Evolutionary conservation across 64 coral and sea anemone species (phyloP).

Genomic region (Exaiptasia diaphana): DNA sequence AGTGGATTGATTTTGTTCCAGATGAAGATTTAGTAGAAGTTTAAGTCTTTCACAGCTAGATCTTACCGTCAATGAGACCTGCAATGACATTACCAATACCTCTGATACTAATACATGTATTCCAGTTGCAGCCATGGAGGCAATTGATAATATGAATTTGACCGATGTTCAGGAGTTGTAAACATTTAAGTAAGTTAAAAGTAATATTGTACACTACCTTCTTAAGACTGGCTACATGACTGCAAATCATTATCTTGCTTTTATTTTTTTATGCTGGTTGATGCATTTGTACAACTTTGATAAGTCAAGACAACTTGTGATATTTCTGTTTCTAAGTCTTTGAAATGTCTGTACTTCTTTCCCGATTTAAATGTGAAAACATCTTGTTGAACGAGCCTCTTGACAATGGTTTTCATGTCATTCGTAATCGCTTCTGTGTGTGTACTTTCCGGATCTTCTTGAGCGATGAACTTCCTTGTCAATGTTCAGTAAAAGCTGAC

Average conservation of each 20-base stretch:
- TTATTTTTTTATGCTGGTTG: background rate
- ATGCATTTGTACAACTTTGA: background rate
- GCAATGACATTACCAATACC: no score
- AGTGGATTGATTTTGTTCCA: no score
- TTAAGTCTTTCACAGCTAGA: no score
- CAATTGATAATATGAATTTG: no score
- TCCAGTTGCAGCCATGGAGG: no score
- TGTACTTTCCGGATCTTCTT: background rate
- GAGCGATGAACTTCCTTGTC: background rate
- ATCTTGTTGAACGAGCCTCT: background rate
- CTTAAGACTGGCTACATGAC: no score
- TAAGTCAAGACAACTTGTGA: background rate
- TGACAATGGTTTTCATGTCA: background rate
- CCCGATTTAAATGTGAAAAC: background rate
- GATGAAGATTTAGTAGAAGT: no score
- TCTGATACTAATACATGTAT: no score
- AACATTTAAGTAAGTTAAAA: no score
- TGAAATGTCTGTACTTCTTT: background rate
- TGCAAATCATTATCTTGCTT: background rate
- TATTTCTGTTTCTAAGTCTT: background rate
- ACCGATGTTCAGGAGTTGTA: no score
- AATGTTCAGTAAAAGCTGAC: background rate
- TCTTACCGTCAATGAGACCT: no score
- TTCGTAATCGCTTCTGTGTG: background rate
- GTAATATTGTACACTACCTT: no score